These are phyloP conservation scores for Drosophila asahinai DNA, from an alignment of 1,140 invertebrate species.

Conservation along the genomic window DNA sequence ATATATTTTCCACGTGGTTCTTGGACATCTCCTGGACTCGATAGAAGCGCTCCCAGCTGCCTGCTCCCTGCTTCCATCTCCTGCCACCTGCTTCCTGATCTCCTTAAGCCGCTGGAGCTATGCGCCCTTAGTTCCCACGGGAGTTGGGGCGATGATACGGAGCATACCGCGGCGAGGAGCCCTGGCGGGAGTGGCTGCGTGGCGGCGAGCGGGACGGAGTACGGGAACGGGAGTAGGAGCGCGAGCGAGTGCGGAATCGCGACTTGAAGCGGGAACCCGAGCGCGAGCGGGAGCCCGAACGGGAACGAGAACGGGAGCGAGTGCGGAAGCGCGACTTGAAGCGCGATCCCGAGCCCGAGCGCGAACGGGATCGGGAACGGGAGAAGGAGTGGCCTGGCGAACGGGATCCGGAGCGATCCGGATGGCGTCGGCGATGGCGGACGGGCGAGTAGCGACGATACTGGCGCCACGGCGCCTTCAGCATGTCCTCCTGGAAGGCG, in stretches of 20 bases:
- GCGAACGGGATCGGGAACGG: neutral
- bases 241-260: neutral
- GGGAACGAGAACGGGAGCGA: neutral
- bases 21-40: neutral
- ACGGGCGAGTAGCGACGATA: constrained; percentile 51
- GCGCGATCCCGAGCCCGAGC: constrained; percentile 2
- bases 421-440: neutral
- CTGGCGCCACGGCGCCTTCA: constrained; percentile 44
- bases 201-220: neutral
- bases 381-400: neutral
- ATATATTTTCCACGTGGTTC: neutral
- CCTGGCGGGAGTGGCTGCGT: neutral
- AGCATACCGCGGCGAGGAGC: constrained; percentile 9
- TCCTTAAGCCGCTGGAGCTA: no score
- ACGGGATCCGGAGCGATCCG: neutral
- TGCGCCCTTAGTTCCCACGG: neutral
- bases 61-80: no score
- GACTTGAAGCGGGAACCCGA: constrained; percentile 1
- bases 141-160: constrained; percentile 12
- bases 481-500: constrained; percentile 43
- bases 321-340: constrained; percentile 3
- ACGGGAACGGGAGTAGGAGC: neutral
- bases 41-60: neutral
- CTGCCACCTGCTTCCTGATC: neutral
- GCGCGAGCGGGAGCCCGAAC: neutral